Conservation (phyloP, 2,113 vertebrate species). For the Callipepla californica region DNA sequence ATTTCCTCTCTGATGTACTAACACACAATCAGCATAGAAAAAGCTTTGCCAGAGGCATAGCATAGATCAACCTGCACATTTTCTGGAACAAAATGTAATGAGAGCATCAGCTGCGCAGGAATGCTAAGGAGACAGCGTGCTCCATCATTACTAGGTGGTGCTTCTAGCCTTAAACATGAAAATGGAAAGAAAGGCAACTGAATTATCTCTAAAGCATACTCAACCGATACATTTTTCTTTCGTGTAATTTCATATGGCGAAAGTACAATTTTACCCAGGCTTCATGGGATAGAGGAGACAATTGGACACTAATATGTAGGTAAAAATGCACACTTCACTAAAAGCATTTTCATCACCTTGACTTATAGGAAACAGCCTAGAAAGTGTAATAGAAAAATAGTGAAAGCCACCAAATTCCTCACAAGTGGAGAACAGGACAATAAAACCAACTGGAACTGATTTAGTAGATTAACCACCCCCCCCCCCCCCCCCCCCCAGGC, state of each 20-base stretch:
- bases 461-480: background rate
- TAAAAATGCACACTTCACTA: background rate
- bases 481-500: no score
- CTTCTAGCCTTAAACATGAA: background rate
- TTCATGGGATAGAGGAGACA: background rate
- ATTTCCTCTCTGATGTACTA: background rate
- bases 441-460: background rate
- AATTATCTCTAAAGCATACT: background rate
- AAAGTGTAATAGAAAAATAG: background rate
- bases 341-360: background rate
- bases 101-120: background rate
- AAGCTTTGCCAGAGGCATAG: background rate
- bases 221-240: background rate
- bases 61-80: background rate
- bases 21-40: background rate
- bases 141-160: background rate
- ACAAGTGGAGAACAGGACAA: background rate
- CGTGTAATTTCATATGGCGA: background rate
- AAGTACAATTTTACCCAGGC: background rate
- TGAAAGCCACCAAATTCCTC: background rate
- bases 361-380: background rate
- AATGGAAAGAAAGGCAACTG: background rate
- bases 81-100: constrained; percentile 13
- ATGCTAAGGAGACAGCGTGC: background rate
- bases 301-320: background rate